phyloP scores from a whole-genome alignment of 2,797 vertebrate species.

The Typhlichthys subterraneus region DNA sequence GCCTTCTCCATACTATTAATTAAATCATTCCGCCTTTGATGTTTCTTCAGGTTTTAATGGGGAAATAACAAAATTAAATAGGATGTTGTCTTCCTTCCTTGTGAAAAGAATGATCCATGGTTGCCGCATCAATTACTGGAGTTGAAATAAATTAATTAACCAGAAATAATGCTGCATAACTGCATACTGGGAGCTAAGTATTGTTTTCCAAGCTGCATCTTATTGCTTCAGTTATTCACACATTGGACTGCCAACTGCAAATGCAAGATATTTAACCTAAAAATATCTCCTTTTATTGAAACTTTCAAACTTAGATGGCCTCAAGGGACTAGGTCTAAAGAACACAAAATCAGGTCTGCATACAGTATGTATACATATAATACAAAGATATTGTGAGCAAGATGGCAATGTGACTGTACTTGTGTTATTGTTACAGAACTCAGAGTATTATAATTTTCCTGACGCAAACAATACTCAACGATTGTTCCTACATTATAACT shows the following conservation, averaged over 20 bases:
- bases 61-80: slow-evolving; percentile 78
- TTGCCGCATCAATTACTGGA: slow-evolving; percentile 63
- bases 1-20: slow-evolving; percentile 80
- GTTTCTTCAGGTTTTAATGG: slow-evolving; percentile 79
- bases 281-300: too few species aligned
- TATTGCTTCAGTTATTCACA: slow-evolving; percentile 39
- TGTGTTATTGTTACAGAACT: too few species aligned
- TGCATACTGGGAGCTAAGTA: slow-evolving; percentile 40
- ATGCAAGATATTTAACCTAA: slow-evolving; percentile 11
- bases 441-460: neutral
- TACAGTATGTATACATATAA: too few species aligned
- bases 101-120: slow-evolving; percentile 61
- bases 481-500: too few species aligned
- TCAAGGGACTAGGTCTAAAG: too few species aligned
- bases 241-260: slow-evolving; percentile 36
- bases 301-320: too few species aligned
- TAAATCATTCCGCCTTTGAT: slow-evolving; percentile 82
- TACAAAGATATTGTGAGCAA: too few species aligned
- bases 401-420: too few species aligned
- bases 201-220: slow-evolving; percentile 45
- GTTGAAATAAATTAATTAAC: slow-evolving; percentile 70
- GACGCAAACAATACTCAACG: neutral
- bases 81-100: slow-evolving; percentile 59
- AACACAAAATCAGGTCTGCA: too few species aligned
- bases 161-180: slow-evolving; percentile 52